Percentiles rank a stretch among this genome's conserved stretches.
phyloP scores from a whole-genome alignment of 1,140 invertebrate species.

The Diachasmimorpha longicaudata region DNA sequence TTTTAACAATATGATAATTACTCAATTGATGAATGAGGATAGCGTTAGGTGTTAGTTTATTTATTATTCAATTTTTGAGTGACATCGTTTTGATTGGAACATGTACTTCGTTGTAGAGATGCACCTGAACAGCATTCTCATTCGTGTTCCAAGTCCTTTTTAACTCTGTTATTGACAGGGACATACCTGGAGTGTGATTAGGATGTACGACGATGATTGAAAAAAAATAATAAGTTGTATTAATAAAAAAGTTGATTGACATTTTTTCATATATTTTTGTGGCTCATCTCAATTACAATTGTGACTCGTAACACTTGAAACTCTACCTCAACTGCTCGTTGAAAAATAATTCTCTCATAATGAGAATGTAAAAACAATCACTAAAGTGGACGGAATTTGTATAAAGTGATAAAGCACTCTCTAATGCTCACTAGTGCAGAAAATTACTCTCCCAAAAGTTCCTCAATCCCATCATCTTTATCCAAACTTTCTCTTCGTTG shows the following conservation, averaged over 20 bases:
- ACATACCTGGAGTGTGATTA: not conserved
- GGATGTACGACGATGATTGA: not conserved
- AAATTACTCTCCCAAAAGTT: conserved; percentile 53
- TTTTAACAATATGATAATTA: not conserved
- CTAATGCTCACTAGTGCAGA: not conserved
- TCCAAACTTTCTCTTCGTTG: conserved; percentile 50
- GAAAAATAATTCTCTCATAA: not conserved
- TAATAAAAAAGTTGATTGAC: conserved; percentile 6
- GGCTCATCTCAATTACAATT: not conserved
- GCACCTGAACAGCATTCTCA: not conserved
- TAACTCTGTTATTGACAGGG: not conserved
- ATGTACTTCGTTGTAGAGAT: not conserved
- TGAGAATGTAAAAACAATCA: not conserved
- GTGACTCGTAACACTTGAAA: not conserved
- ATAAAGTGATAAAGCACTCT: not conserved
- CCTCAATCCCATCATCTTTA: conserved; percentile 57
- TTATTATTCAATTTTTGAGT: not conserved
- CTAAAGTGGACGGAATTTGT: conserved; percentile 1
- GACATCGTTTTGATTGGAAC: not conserved
- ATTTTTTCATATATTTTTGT: not conserved
- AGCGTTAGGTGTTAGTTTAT: not conserved
- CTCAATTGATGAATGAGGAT: not conserved
- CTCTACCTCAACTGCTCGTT: not conserved
- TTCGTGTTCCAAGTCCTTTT: not conserved
- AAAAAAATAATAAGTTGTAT: not conserved